These are phyloP conservation scores for Drosophila arawakana DNA, from an alignment of 1,140 invertebrate species.

Conservation along the genomic window DNA sequence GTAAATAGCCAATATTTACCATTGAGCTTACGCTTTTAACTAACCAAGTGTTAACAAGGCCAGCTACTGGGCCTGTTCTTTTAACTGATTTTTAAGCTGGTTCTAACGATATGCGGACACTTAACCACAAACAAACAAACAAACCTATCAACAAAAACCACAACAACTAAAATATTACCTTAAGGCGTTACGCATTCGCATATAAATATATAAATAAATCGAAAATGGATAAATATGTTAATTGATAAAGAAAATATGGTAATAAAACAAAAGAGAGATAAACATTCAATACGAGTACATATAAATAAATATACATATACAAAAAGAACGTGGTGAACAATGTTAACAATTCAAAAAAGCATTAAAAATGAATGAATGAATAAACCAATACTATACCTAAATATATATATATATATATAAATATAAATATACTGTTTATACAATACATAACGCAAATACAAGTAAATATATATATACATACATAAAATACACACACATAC, in stretches of 20 bases:
- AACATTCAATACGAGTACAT: conserved; percentile 39
- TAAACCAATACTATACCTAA: conserved; percentile 46
- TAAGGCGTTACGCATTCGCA: conserved; percentile 77
- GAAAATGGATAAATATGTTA: conserved; percentile 48
- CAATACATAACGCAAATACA: conserved; percentile 45
- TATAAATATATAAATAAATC: conserved; percentile 42
- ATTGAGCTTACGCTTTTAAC: conserved; percentile 39
- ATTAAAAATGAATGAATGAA: conserved; percentile 68
- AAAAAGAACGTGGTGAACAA: conserved; percentile 74
- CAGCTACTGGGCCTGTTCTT: conserved; percentile 13
- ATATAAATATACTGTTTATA: conserved; percentile 61
- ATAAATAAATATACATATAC: conserved; percentile 46
- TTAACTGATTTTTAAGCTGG: conserved; percentile 18
- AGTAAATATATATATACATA: conserved; percentile 46
- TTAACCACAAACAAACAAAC: conserved; percentile 19
- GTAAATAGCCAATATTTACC: conserved; percentile 57
- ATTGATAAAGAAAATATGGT: conserved; percentile 28
- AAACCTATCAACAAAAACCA: conserved; percentile 73
- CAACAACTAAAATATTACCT: conserved; percentile 77
- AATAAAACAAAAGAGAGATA: conserved; percentile 21
- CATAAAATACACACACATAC: conserved; percentile 48
- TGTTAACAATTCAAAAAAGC: conserved; percentile 79
- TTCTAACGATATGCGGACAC: conserved; percentile 32
- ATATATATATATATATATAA: conserved; percentile 23
- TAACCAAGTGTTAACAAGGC: conserved; percentile 19